Evolutionary conservation across 2,888 invertebrate species (phyloP), one percentile per base, ranked within the genome.

Genomic region (Drosophila robusta): DNA sequence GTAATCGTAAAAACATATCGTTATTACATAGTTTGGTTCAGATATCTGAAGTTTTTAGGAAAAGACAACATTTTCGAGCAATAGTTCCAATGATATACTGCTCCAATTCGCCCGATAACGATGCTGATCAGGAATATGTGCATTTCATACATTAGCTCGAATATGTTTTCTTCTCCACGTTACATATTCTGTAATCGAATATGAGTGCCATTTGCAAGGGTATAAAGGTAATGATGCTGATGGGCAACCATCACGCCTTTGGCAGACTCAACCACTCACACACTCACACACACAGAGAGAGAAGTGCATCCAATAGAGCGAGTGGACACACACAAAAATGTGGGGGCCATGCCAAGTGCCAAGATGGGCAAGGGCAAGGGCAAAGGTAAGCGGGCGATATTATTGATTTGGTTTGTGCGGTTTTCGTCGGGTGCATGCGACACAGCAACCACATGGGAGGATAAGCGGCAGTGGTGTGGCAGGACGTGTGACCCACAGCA

Each of bases 331-430:
- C 41, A 50, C 39, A 58, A 6, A 34, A 45, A 32, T 51, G 34
- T 26, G 42, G 14, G 18, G 72, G 66, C 77, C 58, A 66, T 46
- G 77, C 29, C 63, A 44, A 77, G 77, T 75, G 69, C 78, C 67
- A n/a, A n/a, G 63, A 71, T 32, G 54, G 79, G 79, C 71, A 75
- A 82, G 65, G 68, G 47, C 51, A 74, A 68, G 58, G 47, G 46
- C 39, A 41, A 49, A 46, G 42, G 26, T 16, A 47, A 45, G 58
- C 49, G 62, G 64, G 29, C 47, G 61, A 32, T 29, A 50, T 70
- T 83, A 83, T 83, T 83, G 82, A 83, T 83, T 83, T 47, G 64
- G 62, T 68, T 61, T 71, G 60, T 63, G 64, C 54, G 75, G 52
- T 61, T 69, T 69, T 63, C 50, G 51, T 61, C 62, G 70, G 57